A percentile compares a stretch with the other conserved stretches of the same genome.
phyloP scores from a whole-genome alignment of 2,797 vertebrate species.

The Pipistrellus pipistrellus region DNA sequence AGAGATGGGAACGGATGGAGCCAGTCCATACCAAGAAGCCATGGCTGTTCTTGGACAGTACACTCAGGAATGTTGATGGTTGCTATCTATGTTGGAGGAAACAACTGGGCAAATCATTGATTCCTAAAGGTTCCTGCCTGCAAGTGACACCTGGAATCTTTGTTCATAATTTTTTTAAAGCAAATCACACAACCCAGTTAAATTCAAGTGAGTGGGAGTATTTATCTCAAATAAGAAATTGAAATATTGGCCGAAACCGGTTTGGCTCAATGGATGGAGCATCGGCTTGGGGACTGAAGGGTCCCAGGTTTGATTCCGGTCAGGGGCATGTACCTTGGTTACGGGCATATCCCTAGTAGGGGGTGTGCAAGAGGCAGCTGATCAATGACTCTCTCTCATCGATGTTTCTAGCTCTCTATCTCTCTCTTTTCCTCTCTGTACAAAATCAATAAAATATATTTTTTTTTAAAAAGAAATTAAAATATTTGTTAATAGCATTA shows the following conservation, averaged over 20 bases:
- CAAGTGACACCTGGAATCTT: not conserved
- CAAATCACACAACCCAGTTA: not conserved
- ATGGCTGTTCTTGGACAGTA: too few relatives aligned
- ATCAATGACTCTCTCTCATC: too few relatives aligned
- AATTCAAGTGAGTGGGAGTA: not conserved
- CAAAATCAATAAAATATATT: too few relatives aligned
- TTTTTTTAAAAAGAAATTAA: not conserved
- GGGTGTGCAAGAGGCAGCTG: too few relatives aligned
- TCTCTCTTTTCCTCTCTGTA: too few relatives aligned
- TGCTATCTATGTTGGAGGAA: not conserved
- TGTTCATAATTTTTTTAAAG: constrained; percentile 32
- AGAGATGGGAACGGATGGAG: not conserved
- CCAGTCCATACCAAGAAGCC: too few relatives aligned
- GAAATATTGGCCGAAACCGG: not conserved
- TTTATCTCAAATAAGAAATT: constrained; percentile 41
- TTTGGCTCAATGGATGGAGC: too few relatives aligned
- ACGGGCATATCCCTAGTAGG: too few relatives aligned
- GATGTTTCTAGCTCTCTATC: too few relatives aligned
- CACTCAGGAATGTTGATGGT: not conserved
- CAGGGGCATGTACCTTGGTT: too few relatives aligned
- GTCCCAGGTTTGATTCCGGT: too few relatives aligned
- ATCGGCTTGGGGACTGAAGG: too few relatives aligned
- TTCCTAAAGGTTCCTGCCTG: not conserved
- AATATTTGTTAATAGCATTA: constrained; percentile 23
- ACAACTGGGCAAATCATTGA: not conserved